These are phyloP conservation scores for Callipepla squamata DNA, from an alignment of 2,113 vertebrate species.

Conservation along the genomic window DNA sequence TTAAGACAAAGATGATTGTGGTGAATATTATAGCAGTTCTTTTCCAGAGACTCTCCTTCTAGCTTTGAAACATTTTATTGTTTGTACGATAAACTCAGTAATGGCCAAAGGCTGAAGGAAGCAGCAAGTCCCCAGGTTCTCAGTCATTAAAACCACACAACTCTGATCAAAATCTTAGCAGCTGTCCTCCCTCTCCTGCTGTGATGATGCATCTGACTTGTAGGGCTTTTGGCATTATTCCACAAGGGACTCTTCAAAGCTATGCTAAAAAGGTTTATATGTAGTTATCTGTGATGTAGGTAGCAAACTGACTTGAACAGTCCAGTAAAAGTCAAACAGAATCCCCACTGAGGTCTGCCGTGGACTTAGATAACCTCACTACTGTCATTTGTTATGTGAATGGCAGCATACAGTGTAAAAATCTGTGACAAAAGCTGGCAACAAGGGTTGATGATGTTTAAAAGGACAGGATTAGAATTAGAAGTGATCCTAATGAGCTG, in stretches of 20 bases:
- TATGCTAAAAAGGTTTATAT: not conserved
- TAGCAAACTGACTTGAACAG: fast-evolving
- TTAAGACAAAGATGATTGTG: not conserved
- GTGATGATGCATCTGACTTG: not conserved
- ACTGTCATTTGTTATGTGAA: not conserved
- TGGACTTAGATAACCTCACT: not conserved
- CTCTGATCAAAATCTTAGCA: not conserved
- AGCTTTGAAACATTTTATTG: not conserved
- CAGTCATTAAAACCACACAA: not conserved
- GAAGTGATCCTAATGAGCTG: not conserved
- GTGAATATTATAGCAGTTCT: not conserved
- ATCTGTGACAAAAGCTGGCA: not conserved
- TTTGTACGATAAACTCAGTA: not conserved
- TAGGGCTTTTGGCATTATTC: not conserved
- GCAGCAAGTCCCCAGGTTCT: not conserved
- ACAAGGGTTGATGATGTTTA: not conserved
- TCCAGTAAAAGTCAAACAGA: not conserved
- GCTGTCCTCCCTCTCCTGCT: not conserved
- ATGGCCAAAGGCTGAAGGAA: not conserved
- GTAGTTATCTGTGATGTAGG: not conserved
- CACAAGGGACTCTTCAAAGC: not conserved
- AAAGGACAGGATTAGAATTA: conserved; percentile 21
- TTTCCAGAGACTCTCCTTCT: not conserved
- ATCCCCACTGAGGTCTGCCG: not conserved
- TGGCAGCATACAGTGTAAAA: not conserved